Conservation (phyloP, 2,888 invertebrate species). For the Lypha dubia region DNA sequence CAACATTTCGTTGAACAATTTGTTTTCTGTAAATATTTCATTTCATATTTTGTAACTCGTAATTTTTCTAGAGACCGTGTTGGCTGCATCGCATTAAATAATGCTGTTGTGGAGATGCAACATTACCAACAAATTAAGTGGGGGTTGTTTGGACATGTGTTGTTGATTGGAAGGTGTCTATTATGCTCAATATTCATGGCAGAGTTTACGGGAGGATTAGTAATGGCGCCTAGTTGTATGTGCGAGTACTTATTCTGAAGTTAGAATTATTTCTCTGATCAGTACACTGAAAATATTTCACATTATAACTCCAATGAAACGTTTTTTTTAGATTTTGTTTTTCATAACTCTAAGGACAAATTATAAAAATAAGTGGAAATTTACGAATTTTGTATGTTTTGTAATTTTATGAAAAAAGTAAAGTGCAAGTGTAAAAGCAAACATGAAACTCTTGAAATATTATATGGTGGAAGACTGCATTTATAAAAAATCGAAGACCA, state of each 20-base stretch:
- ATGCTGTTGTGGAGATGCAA: constrained; percentile 47
- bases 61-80: background rate
- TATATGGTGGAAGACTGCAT: no score
- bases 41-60: constrained; percentile 49
- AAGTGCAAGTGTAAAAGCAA: no score
- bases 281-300: background rate
- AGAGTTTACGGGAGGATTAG: constrained; percentile 61
- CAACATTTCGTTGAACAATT: constrained; percentile 68
- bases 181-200: constrained; percentile 25
- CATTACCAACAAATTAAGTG: constrained; percentile 60
- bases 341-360: no score
- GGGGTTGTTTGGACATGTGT: constrained; percentile 69
- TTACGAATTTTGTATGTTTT: no score
- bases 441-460: no score
- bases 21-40: constrained; percentile 69
- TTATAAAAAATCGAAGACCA: no score
- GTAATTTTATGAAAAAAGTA: no score
- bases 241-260: background rate
- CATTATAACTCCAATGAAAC: no score
- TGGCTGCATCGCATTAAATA: background rate
- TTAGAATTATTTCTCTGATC: background rate
- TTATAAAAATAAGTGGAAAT: no score
- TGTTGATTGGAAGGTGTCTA: constrained; percentile 61
- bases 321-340: no score
- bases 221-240: constrained; percentile 67